phyloP scores from a whole-genome alignment of 2,797 vertebrate species.

The Enteromius afrohamiltoni region DNA sequence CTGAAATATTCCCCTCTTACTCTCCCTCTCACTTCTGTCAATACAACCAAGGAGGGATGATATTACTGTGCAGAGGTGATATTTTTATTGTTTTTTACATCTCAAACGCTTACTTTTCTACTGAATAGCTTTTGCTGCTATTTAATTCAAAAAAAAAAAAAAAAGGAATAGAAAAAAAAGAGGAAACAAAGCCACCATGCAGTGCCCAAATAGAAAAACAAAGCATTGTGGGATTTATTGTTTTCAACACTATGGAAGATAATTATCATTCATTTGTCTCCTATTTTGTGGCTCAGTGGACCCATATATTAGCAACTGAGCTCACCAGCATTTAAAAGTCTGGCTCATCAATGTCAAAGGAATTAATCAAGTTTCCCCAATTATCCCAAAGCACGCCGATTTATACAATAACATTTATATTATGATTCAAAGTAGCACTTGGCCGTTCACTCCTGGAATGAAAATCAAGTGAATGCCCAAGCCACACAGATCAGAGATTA shows the following conservation, averaged over 20 bases:
- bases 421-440: constrained; percentile 47
- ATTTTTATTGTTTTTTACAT: no score
- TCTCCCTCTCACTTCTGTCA: no score
- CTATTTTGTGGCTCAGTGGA: constrained; percentile 55
- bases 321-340: constrained; percentile 45
- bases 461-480: constrained; percentile 46
- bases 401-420: constrained; percentile 47
- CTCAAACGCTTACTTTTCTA: not conserved
- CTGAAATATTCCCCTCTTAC: no score
- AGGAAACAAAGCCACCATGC: constrained; percentile 29
- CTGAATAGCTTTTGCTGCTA: constrained; percentile 2
- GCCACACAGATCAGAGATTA: constrained; percentile 54
- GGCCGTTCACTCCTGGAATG: constrained; percentile 28
- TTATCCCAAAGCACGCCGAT: constrained; percentile 30
- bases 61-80: no score
- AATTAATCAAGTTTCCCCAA: constrained; percentile 43
- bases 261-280: constrained; percentile 60
- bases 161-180: not conserved
- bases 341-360: constrained; percentile 34
- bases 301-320: constrained; percentile 49
- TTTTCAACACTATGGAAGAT: constrained; percentile 51
- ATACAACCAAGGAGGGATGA: no score
- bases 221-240: constrained; percentile 52
- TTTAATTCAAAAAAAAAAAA: not conserved
- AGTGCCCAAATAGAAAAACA: constrained; percentile 44